A percentile compares a stretch with the other conserved stretches of the same genome.
Evolutionary conservation across 2,113 vertebrate species (phyloP).

Genomic region (Phodopus roborovskii): DNA sequence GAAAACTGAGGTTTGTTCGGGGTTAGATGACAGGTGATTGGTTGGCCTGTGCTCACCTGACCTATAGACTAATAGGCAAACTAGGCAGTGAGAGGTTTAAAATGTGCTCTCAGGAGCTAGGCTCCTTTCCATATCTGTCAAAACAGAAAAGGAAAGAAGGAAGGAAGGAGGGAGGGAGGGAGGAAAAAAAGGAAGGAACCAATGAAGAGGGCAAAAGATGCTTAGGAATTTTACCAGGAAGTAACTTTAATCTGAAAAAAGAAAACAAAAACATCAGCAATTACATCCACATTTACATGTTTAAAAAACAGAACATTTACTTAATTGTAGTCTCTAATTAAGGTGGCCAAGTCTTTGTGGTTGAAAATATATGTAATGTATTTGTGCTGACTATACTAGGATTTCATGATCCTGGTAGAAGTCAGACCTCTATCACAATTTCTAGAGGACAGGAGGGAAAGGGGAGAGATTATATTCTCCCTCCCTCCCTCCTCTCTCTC

Average conservation of each 20-base stretch:
- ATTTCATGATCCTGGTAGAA: not conserved
- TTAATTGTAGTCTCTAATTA: not conserved
- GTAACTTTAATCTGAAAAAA: slow-evolving; percentile 29
- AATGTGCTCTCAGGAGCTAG: not conserved
- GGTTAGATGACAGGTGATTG: not conserved
- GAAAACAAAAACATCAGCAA: not conserved
- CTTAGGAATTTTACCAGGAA: not conserved
- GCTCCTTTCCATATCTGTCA: not conserved
- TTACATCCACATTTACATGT: not conserved
- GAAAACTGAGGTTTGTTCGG: slow-evolving; percentile 11
- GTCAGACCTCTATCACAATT: not conserved
- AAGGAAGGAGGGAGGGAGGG: too few species aligned
- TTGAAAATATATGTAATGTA: slow-evolving; percentile 44
- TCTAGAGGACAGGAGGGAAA: not conserved
- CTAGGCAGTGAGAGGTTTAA: slow-evolving; percentile 1
- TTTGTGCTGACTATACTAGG: not conserved
- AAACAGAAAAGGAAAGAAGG: not conserved
- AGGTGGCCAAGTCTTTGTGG: not conserved
- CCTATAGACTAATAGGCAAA: slow-evolving; percentile 13
- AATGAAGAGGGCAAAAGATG: not conserved
- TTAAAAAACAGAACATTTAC: slow-evolving; percentile 17
- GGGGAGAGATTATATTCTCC: not conserved
- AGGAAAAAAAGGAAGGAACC: not conserved
- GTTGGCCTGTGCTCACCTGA: not conserved
- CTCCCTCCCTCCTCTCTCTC: not conserved